Conservation (phyloP, 1,140 invertebrate genomes). For the Bradysia coprophila region DNA sequence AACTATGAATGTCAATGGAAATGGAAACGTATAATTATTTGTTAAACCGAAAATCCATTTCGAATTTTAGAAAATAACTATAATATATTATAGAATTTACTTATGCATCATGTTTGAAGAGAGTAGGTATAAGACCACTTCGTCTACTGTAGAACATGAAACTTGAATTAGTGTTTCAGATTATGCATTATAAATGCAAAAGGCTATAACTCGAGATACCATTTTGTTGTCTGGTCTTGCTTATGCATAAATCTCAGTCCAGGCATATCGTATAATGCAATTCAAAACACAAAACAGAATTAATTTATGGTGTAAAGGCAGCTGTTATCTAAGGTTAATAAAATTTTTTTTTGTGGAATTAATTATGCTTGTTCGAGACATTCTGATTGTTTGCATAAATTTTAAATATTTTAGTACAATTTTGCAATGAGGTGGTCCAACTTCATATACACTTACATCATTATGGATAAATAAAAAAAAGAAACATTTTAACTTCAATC, state of each 20-base stretch:
- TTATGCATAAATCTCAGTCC: background rate
- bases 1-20: too few species aligned
- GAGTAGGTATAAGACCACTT: background rate
- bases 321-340: background rate
- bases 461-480: too few species aligned
- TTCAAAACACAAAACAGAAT: background rate
- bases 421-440: too few species aligned
- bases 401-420: background rate
- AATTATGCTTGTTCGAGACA: background rate
- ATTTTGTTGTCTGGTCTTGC: background rate
- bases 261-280: background rate
- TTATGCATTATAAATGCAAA: background rate
- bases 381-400: background rate
- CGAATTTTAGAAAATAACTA: too few species aligned
- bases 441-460: too few species aligned
- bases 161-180: background rate
- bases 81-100: background rate
- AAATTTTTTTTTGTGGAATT: background rate
- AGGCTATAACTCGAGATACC: background rate
- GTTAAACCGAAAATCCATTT: too few species aligned
- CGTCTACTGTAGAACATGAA: background rate
- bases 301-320: background rate
- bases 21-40: too few species aligned
- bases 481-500: too few species aligned
- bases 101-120: background rate